These are phyloP conservation scores for Seira ritae DNA, from an alignment of 2,888 invertebrate genomes.

Conservation along the genomic window DNA sequence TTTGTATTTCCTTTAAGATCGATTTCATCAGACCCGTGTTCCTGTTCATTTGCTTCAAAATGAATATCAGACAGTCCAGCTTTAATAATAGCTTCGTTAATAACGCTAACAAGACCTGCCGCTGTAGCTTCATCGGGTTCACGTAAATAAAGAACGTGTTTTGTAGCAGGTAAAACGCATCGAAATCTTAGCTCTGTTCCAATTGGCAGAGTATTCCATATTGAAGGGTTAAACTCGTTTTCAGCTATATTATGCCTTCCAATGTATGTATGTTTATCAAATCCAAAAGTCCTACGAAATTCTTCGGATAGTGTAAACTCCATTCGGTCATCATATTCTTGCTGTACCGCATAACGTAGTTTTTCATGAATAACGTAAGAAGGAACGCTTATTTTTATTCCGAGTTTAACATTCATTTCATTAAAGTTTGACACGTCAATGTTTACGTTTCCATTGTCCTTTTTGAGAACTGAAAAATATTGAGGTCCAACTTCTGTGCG, in stretches of 20 bases:
- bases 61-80: neutral
- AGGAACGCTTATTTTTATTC: neutral
- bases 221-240: neutral
- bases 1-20: neutral
- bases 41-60: constrained; percentile 4
- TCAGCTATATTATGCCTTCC: constrained; percentile 1
- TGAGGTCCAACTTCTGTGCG: neutral
- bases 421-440: constrained; percentile 17
- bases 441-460: neutral
- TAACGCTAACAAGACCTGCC: constrained; percentile 13
- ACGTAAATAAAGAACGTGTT: neutral
- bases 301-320: neutral
- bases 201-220: neutral
- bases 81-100: constrained; percentile 1
- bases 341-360: constrained; percentile 6
- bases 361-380: neutral
- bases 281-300: constrained; percentile 12
- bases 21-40: neutral
- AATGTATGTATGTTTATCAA: constrained; percentile 6
- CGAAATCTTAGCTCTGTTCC: neutral
- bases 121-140: constrained; percentile 24
- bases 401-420: neutral
- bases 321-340: neutral
- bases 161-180: neutral
- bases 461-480: too few relatives aligned